Evolutionary conservation across 2,113 vertebrate species (phyloP), one percentile per base, ranked within the genome.

Genomic region (Psophia crepitans): DNA sequence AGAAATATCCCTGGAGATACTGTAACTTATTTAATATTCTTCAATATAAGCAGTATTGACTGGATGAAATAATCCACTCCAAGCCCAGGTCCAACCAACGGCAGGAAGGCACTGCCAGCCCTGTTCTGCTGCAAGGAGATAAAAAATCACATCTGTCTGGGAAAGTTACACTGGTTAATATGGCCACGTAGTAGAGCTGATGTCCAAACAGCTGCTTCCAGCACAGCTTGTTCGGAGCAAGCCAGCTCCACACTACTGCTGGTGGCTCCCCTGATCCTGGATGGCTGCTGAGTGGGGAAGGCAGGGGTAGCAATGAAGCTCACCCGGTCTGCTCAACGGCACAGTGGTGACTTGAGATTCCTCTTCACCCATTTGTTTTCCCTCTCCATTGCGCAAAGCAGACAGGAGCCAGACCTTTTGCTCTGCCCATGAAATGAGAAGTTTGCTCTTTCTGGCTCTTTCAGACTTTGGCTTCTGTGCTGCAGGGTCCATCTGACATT

Each of bases 291-390:
- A 58, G 33, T 14, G 13, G 35, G 71, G 68, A 65, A 46, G 43
- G 24, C 46, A 57, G 51, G 21, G 11, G 17, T 8, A 26, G 33
- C 65, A 65, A 48, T 1, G 57, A 51, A 37, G n/a, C 10, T 65
- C 16, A 19, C 43, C 48, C 33, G n/a, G 2, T 30, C 57, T 58
- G 61, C 18, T 32, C 4, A 0, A 30, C 4, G 61, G 6, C 3
- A 6, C 49, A 76, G 39, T 8, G 24, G 8, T 49, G 22, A 73
- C 12, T 0, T 13, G 48, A 73, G 28, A 76, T 24, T 13, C 11
- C 14, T 56, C 26, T 22, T 54, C 24, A 12, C 20, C 28, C 19
- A 14, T 6, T 44, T 54, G 12, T 5, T 57, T 75, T 43, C 26
- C 6, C 12, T 5, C 35, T 80, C 22, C 58, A 15, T 26, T 39